phyloP scores from a whole-genome alignment of 2,113 vertebrate genomes.

The Aspidoscelis tigris region DNA sequence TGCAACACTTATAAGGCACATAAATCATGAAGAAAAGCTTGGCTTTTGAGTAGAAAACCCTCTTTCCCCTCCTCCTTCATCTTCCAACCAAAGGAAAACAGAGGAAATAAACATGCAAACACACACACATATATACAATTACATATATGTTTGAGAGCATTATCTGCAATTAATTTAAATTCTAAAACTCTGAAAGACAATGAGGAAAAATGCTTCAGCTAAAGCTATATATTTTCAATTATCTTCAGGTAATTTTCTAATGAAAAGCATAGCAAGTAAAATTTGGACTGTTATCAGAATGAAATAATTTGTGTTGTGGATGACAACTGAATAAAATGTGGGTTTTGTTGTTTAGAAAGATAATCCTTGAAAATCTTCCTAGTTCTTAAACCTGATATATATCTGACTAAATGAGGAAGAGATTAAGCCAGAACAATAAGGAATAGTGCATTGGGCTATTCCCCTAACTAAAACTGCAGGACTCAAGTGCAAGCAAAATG shows the following conservation, averaged over 20 bases:
- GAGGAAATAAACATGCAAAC: not conserved
- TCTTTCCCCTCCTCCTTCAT: constrained; percentile 1
- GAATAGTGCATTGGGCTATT: not conserved
- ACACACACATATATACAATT: not conserved
- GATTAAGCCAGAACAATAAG: not conserved
- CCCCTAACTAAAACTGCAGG: not conserved
- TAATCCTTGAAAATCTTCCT: constrained; percentile 10
- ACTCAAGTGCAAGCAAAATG: not conserved
- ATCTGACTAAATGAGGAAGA: constrained; percentile 22
- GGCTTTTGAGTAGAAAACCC: constrained; percentile 24
- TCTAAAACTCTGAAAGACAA: not conserved
- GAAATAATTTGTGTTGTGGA: not conserved
- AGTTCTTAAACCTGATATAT: not conserved
- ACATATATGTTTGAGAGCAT: fast-evolving
- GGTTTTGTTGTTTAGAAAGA: not conserved
- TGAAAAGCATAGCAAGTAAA: not conserved
- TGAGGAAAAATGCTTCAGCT: not conserved
- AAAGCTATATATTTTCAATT: not conserved
- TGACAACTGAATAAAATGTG: not conserved
- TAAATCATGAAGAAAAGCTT: constrained; percentile 16
- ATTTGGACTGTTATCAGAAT: not conserved
- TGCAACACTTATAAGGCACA: constrained; percentile 32
- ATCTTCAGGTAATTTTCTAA: not conserved
- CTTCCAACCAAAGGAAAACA: constrained; percentile 29
- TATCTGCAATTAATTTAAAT: not conserved